Percentiles rank a stretch among this genome's conserved stretches.
These are phyloP conservation scores for Camponotus fellah DNA, from an alignment of 2,888 invertebrate species.

Conservation along the genomic window DNA sequence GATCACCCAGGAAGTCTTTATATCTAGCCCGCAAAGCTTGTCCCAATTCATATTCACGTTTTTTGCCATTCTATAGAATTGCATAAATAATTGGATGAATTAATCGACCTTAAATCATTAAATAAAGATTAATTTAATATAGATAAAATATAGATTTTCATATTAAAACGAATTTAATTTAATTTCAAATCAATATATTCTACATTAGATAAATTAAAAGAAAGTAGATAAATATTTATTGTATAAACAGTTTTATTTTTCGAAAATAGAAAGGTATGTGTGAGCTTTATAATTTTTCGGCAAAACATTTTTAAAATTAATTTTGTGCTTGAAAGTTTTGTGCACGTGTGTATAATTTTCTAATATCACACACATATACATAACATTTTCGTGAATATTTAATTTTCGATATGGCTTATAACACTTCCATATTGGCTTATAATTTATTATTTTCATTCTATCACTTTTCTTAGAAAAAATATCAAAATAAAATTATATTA, in stretches of 20 bases:
- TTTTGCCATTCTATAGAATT: conserved; percentile 87
- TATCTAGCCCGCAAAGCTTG: conserved; percentile 86
- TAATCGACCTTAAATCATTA: background rate
- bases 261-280: background rate
- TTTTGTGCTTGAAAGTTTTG: background rate
- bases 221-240: background rate
- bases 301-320: background rate
- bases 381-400: no score
- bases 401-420: background rate
- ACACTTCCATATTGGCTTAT: background rate
- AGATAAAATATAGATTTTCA: no score
- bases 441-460: background rate
- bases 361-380: no score
- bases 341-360: background rate
- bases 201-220: no score
- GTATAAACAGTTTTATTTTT: background rate
- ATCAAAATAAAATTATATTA: conserved; percentile 45
- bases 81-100: background rate
- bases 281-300: background rate
- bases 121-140: no score
- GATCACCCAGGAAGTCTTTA: conserved; percentile 85
- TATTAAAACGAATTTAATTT: background rate
- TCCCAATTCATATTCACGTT: conserved; percentile 87
- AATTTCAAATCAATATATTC: background rate
- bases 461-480: background rate